Conservation (phyloP, 2,888 invertebrate species). For the Sphinx pinastri region DNA sequence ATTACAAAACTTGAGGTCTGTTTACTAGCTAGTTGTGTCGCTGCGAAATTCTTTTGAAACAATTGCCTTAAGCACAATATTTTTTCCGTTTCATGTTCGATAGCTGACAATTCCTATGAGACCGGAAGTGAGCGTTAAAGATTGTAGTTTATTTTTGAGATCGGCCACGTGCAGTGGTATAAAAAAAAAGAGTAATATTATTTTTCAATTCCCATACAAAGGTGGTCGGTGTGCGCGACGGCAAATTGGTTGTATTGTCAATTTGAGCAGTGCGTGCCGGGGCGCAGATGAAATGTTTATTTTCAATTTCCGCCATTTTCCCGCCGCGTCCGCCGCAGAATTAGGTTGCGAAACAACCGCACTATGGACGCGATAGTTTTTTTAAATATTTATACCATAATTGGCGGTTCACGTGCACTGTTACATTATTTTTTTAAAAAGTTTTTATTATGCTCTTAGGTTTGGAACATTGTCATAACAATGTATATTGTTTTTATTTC, state of each 20-base stretch:
- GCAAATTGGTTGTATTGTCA: constrained; percentile 84
- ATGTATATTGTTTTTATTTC: no score
- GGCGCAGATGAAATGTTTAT: constrained; percentile 83
- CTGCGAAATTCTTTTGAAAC: no score
- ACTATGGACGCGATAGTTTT: constrained; percentile 56
- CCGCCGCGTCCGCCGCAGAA: constrained; percentile 74
- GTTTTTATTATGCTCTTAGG: background rate
- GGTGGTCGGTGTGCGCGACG: constrained; percentile 79
- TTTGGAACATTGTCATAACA: no score
- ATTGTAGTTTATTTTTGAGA: constrained; percentile 78
- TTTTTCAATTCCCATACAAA: constrained; percentile 84
- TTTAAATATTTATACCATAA: constrained; percentile 12
- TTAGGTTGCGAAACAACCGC: constrained; percentile 70
- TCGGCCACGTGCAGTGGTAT: constrained; percentile 68
- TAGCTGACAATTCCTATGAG: background rate
- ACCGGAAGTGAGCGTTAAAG: constrained; percentile 45
- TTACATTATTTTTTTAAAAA: background rate
- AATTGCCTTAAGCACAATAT: no score
- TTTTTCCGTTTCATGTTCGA: no score
- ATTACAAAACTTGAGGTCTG: no score
- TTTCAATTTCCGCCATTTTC: constrained; percentile 83
- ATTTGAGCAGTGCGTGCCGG: constrained; percentile 83
- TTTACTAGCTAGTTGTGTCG: no score
- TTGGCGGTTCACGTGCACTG: constrained; percentile 2
- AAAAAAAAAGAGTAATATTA: constrained; percentile 80